Conservation (phyloP, 1,140 invertebrate genomes). For the Arion vulgaris region DNA sequence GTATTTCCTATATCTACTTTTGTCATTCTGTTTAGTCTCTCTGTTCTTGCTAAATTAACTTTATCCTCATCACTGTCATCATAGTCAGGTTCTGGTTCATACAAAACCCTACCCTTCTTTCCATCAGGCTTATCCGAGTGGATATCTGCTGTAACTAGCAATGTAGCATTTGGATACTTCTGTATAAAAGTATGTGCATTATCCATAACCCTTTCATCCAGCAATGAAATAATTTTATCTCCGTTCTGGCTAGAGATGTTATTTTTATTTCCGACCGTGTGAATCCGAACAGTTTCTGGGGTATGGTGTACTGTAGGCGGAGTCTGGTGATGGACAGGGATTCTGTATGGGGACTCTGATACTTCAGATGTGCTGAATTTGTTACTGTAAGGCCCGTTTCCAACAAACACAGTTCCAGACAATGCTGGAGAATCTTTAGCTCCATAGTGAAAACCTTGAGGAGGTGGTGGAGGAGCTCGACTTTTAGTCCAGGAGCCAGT, state of each 20-base stretch:
- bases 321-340: constrained; percentile 30
- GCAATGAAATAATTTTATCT: constrained; percentile 60
- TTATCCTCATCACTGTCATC: constrained; percentile 62
- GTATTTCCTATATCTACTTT: not conserved
- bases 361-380: not conserved
- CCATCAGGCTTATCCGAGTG: constrained; percentile 43
- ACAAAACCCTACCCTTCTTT: constrained; percentile 31
- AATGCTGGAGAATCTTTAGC: not conserved
- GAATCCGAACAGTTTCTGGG: constrained; percentile 62
- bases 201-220: constrained; percentile 64
- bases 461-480: constrained; percentile 53
- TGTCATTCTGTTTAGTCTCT: not conserved
- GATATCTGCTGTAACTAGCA: constrained; percentile 65
- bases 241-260: not conserved
- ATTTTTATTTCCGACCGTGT: constrained; percentile 26
- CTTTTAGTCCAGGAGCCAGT: constrained; percentile 51
- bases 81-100: constrained; percentile 68
- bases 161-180: constrained; percentile 67
- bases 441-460: constrained; percentile 34
- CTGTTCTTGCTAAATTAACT: not conserved
- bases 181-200: constrained; percentile 65
- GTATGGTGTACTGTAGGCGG: no score
- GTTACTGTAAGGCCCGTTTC: not conserved
- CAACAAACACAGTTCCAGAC: not conserved
- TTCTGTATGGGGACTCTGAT: constrained; percentile 40